phyloP scores from a whole-genome alignment of 35 echinoderm and acorn worm genomes.

The Antedon bifida region DNA sequence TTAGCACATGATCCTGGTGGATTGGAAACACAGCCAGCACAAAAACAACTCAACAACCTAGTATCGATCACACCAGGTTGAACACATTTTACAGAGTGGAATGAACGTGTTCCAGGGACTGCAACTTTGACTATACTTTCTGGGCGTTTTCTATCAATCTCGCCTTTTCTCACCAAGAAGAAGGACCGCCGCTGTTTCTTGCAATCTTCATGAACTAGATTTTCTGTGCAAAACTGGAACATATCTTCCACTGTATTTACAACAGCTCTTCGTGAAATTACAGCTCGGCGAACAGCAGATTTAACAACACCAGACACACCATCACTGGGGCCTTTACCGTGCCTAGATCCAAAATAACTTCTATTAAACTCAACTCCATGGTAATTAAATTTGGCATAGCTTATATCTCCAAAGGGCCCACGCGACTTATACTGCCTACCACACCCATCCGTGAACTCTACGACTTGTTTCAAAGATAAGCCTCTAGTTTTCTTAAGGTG shows the following conservation, averaged over 20 bases:
- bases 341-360: constrained; percentile 14
- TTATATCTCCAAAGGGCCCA: constrained; percentile 14
- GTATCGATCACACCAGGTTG: constrained; percentile 14
- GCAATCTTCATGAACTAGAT: constrained; percentile 22
- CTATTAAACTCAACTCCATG: neutral
- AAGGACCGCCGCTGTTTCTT: constrained; percentile 5
- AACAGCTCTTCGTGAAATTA: neutral
- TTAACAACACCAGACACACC: constrained; percentile 32
- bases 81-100: constrained; percentile 19
- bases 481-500: constrained; percentile 12
- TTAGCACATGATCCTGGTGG: neutral
- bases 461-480: neutral
- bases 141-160: constrained; percentile 13
- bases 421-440: constrained; percentile 11
- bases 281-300: constrained; percentile 4
- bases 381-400: neutral
- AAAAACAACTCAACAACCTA: constrained; percentile 5
- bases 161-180: constrained; percentile 2
- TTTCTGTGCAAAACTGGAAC: constrained; percentile 14
- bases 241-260: constrained; percentile 7
- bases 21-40: neutral
- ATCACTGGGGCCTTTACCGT: constrained; percentile 40
- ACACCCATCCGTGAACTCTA: constrained; percentile 9
- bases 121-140: constrained; percentile 5
- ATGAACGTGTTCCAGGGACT: constrained; percentile 10